Percentiles rank a stretch among this genome's conserved stretches.
Evolutionary conservation across 64 coral and sea anemone species (phyloP).

Genomic region (Pocillopora verrucosa): DNA sequence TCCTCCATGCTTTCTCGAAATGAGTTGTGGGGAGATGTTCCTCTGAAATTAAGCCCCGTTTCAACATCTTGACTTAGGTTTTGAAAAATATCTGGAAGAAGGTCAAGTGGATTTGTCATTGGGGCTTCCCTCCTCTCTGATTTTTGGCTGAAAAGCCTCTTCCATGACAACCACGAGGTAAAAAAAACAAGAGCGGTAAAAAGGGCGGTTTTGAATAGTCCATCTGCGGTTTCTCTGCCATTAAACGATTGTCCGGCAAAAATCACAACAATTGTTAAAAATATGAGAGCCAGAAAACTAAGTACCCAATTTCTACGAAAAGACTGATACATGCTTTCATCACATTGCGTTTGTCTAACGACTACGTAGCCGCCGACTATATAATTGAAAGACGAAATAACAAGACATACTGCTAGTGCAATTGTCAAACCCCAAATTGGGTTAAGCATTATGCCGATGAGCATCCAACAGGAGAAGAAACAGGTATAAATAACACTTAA

Average conservation of each 20-base stretch:
- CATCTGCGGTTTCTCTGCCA: not conserved
- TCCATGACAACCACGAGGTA: too few species aligned
- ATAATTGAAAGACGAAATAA: not conserved
- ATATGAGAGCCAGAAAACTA: not conserved
- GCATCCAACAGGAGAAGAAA: not conserved
- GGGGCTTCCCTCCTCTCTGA: too few species aligned
- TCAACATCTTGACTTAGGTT: too few species aligned
- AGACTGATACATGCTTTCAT: too few species aligned
- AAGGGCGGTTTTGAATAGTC: not conserved
- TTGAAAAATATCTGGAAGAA: too few species aligned
- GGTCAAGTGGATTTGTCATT: too few species aligned
- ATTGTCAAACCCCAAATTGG: constrained; percentile 19
- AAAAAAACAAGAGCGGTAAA: not conserved
- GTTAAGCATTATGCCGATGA: constrained; percentile 20
- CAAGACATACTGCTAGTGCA: not conserved
- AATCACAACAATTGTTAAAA: not conserved
- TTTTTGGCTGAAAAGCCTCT: too few species aligned
- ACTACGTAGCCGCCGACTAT: not conserved
- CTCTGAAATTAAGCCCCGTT: too few species aligned
- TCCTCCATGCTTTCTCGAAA: too few species aligned
- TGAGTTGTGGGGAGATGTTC: too few species aligned
- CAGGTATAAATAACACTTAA: not conserved
- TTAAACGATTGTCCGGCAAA: constrained; percentile 9
- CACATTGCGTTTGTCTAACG: too few species aligned
- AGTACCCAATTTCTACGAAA: too few species aligned